Evolutionary conservation across 1,140 invertebrate species (phyloP), one percentile per base, ranked within the genome.

Genomic region (Sarcophaga bullata): DNA sequence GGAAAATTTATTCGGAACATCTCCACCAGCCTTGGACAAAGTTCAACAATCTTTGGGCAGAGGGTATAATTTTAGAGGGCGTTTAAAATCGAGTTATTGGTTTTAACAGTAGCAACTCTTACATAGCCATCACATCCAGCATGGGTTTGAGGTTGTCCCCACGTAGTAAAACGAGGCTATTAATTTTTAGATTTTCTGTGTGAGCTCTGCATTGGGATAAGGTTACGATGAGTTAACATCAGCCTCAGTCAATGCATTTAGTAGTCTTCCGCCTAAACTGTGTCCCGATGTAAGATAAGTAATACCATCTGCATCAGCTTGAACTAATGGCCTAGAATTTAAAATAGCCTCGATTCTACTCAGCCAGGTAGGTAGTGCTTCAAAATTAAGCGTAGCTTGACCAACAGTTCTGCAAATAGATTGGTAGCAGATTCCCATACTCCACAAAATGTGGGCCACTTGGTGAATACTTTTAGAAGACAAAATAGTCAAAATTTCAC

Each of bases 261-360:
- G 19, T 1, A 87, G 84, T 15, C 85, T 73, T 9, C 86, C 89
- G 80, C 87, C 87, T 2, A 90, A 68, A 80, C 88, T 90, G 86
- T 90, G 89, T 8, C 86, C 87, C 8, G 89, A 87, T 7, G 88
- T 86, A 2, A 89, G 73, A 9, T 84, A 82, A 3, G 17, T 54
- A 0, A 85, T 75, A 73, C 88, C 87, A 11, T 82, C 78, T 7
- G 85, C 84, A 73, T 87, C 76, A 49, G 84, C 84, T 10, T 85
- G 83, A 9, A 83, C 82, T 3, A 82, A 73, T 19, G 86, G 85
- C 17, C 85, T 11, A 7, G 84, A 85, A 62, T 88, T 88, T 13
- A 88, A 50, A 54, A 80, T 83, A 0, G 84, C 86, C 81, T 88
- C 86, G 17, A 87, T 82, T 83, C 84, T 81, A 3, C 11, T 73